Evolutionary conservation across 2,888 invertebrate genomes (phyloP).

Genomic region (Pseudococcus viburni): DNA sequence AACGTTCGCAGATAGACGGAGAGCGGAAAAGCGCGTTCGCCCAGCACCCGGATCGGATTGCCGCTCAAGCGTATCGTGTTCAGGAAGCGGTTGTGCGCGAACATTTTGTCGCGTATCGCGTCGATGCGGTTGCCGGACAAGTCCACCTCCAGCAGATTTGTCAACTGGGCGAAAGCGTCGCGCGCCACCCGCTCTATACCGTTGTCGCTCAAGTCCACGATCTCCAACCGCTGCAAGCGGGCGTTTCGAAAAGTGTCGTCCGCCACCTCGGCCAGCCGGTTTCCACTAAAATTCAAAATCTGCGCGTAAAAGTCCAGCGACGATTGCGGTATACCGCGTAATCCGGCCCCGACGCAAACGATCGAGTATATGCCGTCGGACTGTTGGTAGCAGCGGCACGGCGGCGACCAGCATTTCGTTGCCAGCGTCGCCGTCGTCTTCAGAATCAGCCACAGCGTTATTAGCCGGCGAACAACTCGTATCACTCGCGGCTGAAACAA

Average conservation of each 20-base stretch:
- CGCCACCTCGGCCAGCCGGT: background rate
- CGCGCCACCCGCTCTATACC: background rate
- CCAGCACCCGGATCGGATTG: constrained; percentile 33
- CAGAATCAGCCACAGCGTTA: background rate
- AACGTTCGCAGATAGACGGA: constrained; percentile 25
- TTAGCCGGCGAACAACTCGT: too few relatives aligned
- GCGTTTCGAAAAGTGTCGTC: constrained; percentile 8
- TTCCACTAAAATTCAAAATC: constrained; percentile 48
- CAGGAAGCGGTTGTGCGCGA: constrained; percentile 46
- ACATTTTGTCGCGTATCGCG: background rate
- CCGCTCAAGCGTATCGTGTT: constrained; percentile 55
- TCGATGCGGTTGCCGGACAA: constrained; percentile 19
- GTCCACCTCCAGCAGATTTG: constrained; percentile 53
- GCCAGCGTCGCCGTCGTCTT: background rate
- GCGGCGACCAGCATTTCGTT: background rate
- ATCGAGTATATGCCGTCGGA: constrained; percentile 36
- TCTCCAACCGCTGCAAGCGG: background rate
- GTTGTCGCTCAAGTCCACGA: constrained; percentile 50
- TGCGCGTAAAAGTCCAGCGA: constrained; percentile 52
- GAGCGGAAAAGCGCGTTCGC: constrained; percentile 15
- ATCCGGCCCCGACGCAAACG: constrained; percentile 1
- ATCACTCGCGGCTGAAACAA: too few relatives aligned
- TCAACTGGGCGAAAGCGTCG: constrained; percentile 6
- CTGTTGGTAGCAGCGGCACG: constrained; percentile 57
- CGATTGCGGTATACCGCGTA: constrained; percentile 10